Evolutionary conservation across 2,888 invertebrate genomes (phyloP).

Genomic region (Drosophila robusta): DNA sequence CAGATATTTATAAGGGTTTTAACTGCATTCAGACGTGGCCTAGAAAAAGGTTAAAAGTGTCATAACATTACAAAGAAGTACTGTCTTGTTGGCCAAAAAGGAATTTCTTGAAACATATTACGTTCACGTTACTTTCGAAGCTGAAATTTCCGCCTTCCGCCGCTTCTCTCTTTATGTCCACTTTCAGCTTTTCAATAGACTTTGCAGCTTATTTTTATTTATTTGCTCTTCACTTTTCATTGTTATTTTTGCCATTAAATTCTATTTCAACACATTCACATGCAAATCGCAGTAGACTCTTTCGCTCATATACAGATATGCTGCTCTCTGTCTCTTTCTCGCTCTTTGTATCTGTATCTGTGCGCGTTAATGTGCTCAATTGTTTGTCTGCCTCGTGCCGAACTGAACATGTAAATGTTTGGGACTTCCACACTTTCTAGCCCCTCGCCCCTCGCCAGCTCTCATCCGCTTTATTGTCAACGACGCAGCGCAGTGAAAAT

Average conservation of each 20-base stretch:
- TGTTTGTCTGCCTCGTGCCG: constrained; percentile 71
- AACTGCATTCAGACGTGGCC: too few relatives aligned
- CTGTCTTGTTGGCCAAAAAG: neutral
- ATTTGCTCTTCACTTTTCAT: constrained; percentile 67
- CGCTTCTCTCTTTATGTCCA: constrained; percentile 1
- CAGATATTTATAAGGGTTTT: neutral
- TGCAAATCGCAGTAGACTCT: constrained; percentile 64
- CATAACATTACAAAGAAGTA: too few relatives aligned
- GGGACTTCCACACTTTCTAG: constrained; percentile 50
- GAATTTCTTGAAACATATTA: constrained; percentile 14
- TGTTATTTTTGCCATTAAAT: constrained; percentile 69
- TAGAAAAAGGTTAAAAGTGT: too few relatives aligned
- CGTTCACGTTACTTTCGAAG: neutral
- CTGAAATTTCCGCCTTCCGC: neutral
- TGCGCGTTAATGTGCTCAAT: constrained; percentile 78
- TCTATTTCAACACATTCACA: constrained; percentile 77
- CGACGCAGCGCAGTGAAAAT: constrained; percentile 76
- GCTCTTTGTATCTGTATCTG: constrained; percentile 22
- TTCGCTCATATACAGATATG: neutral
- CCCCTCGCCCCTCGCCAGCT: constrained; percentile 13
- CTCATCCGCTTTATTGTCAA: constrained; percentile 67
- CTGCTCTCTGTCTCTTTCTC: constrained; percentile 6
- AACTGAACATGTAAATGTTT: constrained; percentile 58
- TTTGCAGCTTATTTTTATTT: constrained; percentile 68
- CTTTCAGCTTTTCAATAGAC: constrained; percentile 39